Conservation (phyloP, 2,888 invertebrate species). For the Heliconius erato region DNA sequence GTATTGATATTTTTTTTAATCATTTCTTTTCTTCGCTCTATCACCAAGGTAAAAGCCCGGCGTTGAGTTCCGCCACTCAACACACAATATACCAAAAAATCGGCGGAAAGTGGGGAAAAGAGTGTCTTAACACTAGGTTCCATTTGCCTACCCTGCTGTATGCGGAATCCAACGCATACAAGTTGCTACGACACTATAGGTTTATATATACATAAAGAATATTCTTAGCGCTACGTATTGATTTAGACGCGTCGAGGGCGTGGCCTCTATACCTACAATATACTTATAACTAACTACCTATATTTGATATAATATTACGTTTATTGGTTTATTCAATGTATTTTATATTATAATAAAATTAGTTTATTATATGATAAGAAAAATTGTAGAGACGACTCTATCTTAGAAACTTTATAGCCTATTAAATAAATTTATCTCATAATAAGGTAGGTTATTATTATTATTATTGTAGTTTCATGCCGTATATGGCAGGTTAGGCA, state of each 20-base stretch:
- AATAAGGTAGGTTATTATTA: not conserved
- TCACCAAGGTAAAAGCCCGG: too few relatives aligned
- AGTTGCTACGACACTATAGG: not conserved
- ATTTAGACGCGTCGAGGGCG: constrained; percentile 46
- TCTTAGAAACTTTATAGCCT: not conserved
- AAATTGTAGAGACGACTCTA: not conserved
- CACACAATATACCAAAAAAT: too few relatives aligned
- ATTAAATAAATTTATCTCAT: not conserved
- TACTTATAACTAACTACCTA: constrained; percentile 2
- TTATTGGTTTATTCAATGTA: not conserved
- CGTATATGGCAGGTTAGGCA: too few relatives aligned
- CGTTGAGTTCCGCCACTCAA: too few relatives aligned
- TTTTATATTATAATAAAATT: not conserved
- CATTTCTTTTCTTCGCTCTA: too few relatives aligned
- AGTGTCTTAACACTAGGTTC: too few relatives aligned
- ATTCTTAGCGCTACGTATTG: constrained; percentile 38
- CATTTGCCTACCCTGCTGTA: too few relatives aligned
- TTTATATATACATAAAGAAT: not conserved
- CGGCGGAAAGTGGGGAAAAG: too few relatives aligned
- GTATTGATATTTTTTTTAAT: too few relatives aligned
- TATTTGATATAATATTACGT: not conserved
- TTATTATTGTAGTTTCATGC: too few relatives aligned
- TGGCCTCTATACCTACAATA: constrained; percentile 29
- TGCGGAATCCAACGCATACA: not conserved
- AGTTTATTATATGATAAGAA: too few relatives aligned